These are phyloP conservation scores for Drosophila ochracea DNA, from an alignment of 2,888 invertebrate genomes.

Conservation along the genomic window DNA sequence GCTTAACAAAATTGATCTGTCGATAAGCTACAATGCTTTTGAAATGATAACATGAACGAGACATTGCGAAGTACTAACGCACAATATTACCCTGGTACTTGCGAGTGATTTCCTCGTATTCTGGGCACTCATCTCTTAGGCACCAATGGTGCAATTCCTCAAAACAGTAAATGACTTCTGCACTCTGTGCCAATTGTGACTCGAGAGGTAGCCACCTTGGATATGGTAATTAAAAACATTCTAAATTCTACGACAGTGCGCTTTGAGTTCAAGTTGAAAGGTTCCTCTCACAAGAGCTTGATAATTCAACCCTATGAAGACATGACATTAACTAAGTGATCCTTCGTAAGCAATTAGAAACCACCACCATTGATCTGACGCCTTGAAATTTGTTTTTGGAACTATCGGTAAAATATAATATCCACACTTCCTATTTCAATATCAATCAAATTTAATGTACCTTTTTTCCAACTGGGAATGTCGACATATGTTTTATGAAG, in stretches of 20 bases:
- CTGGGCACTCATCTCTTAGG: neutral
- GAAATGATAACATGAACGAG: neutral
- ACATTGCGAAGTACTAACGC: neutral
- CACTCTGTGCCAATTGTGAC: slow-evolving; percentile 45
- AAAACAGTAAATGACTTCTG: slow-evolving; percentile 64
- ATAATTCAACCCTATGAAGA: slow-evolving; percentile 69
- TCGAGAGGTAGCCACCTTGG: slow-evolving; percentile 57
- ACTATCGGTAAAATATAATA: slow-evolving; percentile 38
- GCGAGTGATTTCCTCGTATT: neutral
- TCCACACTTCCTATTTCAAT: neutral
- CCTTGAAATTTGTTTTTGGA: slow-evolving; percentile 71
- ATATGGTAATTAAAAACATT: slow-evolving; percentile 58
- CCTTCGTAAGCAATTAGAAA: slow-evolving; percentile 60
- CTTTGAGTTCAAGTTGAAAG: slow-evolving; percentile 62
- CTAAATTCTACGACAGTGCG: slow-evolving; percentile 50
- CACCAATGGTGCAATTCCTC: slow-evolving; percentile 41
- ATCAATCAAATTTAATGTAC: slow-evolving; percentile 24
- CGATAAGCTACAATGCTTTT: neutral
- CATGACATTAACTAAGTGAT: slow-evolving; percentile 70
- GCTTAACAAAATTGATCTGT: neutral
- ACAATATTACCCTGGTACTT: neutral
- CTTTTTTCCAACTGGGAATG: slow-evolving; percentile 83
- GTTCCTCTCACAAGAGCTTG: slow-evolving; percentile 72
- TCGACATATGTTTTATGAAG: slow-evolving; percentile 85
- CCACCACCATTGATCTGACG: slow-evolving; percentile 43